Conservation (phyloP, 2,888 invertebrate species). For the Adela reaumurella region DNA sequence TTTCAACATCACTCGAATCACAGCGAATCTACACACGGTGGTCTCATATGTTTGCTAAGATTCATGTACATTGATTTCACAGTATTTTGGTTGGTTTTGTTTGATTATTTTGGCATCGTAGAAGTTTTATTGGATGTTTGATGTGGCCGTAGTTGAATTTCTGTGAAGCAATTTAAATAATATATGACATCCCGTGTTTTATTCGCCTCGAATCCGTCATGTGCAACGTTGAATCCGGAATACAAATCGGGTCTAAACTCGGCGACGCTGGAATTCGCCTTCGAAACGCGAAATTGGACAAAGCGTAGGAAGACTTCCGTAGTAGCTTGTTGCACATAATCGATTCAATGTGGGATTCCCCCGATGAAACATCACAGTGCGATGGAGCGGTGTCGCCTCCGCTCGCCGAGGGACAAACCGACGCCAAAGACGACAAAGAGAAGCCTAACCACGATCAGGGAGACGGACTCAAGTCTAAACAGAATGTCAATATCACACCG, state of each 20-base stretch:
- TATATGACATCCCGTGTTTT: conserved; percentile 59
- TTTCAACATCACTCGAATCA: conserved; percentile 34
- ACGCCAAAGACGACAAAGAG: conserved; percentile 26
- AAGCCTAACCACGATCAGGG: conserved; percentile 25
- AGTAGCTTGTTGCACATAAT: conserved; percentile 61
- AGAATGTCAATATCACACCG: conserved; percentile 60
- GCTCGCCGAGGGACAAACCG: conserved; percentile 22
- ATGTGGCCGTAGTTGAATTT: conserved; percentile 45
- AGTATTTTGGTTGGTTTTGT: conserved; percentile 31
- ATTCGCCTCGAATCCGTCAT: conserved; percentile 59
- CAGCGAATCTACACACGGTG: conserved; percentile 55
- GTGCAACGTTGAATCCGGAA: conserved; percentile 40
- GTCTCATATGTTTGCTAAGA: conserved; percentile 47
- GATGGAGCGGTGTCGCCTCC: conserved; percentile 37
- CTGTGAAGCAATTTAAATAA: conserved; percentile 46
- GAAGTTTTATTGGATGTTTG: conserved; percentile 46
- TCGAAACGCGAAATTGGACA: conserved; percentile 16
- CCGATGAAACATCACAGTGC: conserved; percentile 56
- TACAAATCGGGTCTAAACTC: conserved; percentile 22
- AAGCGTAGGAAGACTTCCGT: conserved; percentile 53
- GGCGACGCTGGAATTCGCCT: conserved; percentile 19
- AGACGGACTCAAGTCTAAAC: conserved; percentile 45
- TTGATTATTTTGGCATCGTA: conserved; percentile 28
- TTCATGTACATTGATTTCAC: conserved; percentile 47
- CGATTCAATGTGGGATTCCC: conserved; percentile 60